Conservation (phyloP, 1,140 invertebrate genomes). For the Caenorhabditis elegans region DNA sequence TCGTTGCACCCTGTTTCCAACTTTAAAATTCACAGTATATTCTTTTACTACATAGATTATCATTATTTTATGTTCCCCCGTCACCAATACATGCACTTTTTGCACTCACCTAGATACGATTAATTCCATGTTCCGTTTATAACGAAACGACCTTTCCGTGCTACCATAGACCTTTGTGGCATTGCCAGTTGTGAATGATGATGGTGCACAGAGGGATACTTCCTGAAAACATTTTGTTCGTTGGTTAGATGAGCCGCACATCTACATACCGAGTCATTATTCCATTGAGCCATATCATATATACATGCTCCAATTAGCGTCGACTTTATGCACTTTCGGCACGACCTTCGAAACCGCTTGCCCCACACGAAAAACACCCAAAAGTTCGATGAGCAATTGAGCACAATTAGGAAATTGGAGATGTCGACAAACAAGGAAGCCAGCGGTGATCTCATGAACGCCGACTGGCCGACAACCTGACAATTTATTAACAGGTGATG, state of each 20-base stretch:
- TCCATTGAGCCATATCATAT: slow-evolving; percentile 10
- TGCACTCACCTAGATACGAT: neutral
- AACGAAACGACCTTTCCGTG: neutral
- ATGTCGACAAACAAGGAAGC: slow-evolving; percentile 62
- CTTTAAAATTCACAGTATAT: too few relatives aligned
- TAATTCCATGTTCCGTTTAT: neutral
- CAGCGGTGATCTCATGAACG: slow-evolving; percentile 54
- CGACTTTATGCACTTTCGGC: slow-evolving; percentile 15
- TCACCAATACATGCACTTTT: too few relatives aligned
- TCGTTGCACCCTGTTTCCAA: too few relatives aligned
- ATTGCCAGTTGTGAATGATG: slow-evolving; percentile 41
- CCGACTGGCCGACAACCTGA: slow-evolving; percentile 58
- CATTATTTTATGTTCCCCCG: too few relatives aligned
- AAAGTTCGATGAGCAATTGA: slow-evolving; percentile 64
- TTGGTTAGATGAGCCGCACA: neutral
- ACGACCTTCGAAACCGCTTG: slow-evolving; percentile 53
- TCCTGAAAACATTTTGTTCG: slow-evolving; percentile 40
- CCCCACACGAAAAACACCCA: slow-evolving; percentile 65
- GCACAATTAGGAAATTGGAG: slow-evolving; percentile 59
- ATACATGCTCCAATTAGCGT: slow-evolving; percentile 10
- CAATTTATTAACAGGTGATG: neutral
- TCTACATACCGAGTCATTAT: neutral
- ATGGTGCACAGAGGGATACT: slow-evolving; percentile 36
- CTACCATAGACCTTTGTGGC: slow-evolving; percentile 42
- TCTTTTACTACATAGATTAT: too few relatives aligned